phyloP scores from a whole-genome alignment of 2,888 invertebrate genomes.

The Nomada fabriciana region DNA sequence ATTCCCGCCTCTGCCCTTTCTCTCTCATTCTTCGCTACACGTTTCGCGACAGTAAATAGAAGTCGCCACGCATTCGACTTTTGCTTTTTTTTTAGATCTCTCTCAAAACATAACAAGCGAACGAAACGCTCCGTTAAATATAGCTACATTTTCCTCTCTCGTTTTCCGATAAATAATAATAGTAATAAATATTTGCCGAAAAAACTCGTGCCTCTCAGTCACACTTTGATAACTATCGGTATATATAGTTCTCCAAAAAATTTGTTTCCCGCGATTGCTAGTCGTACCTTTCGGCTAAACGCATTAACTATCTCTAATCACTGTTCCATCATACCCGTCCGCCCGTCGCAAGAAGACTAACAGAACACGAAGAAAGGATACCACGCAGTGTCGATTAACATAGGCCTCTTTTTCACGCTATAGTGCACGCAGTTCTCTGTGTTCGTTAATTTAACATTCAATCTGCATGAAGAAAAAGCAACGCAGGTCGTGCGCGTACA shows the following conservation, averaged over 20 bases:
- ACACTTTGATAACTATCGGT: constrained; percentile 61
- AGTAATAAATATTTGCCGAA: constrained; percentile 72
- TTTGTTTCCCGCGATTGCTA: constrained; percentile 46
- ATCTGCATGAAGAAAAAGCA: constrained; percentile 39
- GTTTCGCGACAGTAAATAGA: constrained; percentile 53
- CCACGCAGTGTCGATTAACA: constrained; percentile 40
- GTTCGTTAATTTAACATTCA: constrained; percentile 9
- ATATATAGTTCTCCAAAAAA: constrained; percentile 65
- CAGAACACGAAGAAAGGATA: constrained; percentile 5
- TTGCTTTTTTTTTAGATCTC: constrained; percentile 63
- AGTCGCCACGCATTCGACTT: constrained; percentile 31
- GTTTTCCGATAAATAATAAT: constrained; percentile 71
- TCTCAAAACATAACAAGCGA: constrained; percentile 74
- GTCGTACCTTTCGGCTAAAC: constrained; percentile 40
- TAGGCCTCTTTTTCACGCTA: constrained; percentile 46
- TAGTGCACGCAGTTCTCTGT: constrained; percentile 12
- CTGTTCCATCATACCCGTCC: constrained; percentile 40
- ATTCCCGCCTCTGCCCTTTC: too few relatives aligned
- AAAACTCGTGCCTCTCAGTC: constrained; percentile 58
- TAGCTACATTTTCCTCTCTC: constrained; percentile 33
- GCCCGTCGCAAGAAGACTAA: constrained; percentile 28
- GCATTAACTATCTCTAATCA: constrained; percentile 38
- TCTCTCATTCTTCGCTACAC: constrained; percentile 45
- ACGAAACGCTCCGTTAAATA: constrained; percentile 71
- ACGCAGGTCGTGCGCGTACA: constrained; percentile 17